Base-by-base conservation (phyloP, 2,888 invertebrate genomes). In the Metacarcinus magister region DNA sequence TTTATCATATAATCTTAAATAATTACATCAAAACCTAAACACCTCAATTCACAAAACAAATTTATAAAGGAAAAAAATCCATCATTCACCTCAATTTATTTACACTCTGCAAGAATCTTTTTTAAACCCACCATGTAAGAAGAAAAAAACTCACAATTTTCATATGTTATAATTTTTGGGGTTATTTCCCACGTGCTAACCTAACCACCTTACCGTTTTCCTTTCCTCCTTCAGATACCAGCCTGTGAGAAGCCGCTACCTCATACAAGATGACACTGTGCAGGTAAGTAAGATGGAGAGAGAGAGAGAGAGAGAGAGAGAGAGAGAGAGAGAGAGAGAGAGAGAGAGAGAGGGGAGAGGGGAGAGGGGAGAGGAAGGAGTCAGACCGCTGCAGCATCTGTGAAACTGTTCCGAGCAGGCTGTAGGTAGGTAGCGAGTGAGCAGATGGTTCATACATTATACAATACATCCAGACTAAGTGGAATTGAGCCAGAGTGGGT, bases 221-320 rank as follows among this genome's bases (percentile, higher is more conserved):
- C n/a, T 43, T 91, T 54, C n/a, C 0, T 43, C 4, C 67, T 16
- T 4, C 95, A 95, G 95, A 48, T 95, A 95, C 32, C 95, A 95
- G 13, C 95, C 95, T 19, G 95, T 95, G 16, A 91, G 95, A 82
- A 92, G 95, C 43, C 95, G 95, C 92, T 95, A 95, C 95, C 75
- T 95, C 75, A 95, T 67, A 67, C 92, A 95, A 60, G 95, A 95
- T 92, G 95, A 95, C 23, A 60, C 60, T 28, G 95, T 95, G n/a
- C 95, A 95, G 95, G 95, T 95, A 46, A 95, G 95, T 92, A 13
- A 46, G 32, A 46, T 13, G 82, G 93, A 7, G 39, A 16, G 43
- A 28, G 67, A 23, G 13, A 60, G 93, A n/a, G 13, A 32, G n/a
- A n/a, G 44, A 46, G 91, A 46, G 46, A 43, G n/a, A n/a, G 91